A percentile compares a stretch with the other conserved stretches of the same genome.
These are phyloP conservation scores for Drosophila nr. fundita DNA, from an alignment of 2,888 invertebrate species.

Conservation along the genomic window DNA sequence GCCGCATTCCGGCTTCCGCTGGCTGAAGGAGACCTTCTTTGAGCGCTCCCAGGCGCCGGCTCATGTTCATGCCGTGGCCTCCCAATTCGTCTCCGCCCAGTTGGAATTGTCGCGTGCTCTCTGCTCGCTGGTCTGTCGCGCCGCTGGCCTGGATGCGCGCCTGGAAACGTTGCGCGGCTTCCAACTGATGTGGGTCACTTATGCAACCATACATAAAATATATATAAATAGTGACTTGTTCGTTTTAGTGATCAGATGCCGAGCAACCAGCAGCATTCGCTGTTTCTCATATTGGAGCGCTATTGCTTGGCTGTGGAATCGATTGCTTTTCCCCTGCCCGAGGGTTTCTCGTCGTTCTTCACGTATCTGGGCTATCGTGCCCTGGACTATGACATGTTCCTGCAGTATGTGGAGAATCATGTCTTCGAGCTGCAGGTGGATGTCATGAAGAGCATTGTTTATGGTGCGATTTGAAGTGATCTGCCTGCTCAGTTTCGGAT, in stretches of 20 bases:
- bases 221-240: neutral
- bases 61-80: constrained; percentile 92
- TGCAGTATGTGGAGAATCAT: constrained; percentile 93
- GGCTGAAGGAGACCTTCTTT: constrained; percentile 85
- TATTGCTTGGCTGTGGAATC: constrained; percentile 92
- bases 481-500: neutral
- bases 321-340: constrained; percentile 92
- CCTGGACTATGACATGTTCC: constrained; percentile 91
- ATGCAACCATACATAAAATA: neutral
- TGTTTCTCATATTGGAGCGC: constrained; percentile 92
- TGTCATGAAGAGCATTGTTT: constrained; percentile 93
- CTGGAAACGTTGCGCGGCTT: constrained; percentile 91
- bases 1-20: constrained; percentile 85
- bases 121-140: constrained; percentile 90
- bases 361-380: constrained; percentile 93
- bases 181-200: constrained; percentile 88
- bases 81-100: constrained; percentile 93
- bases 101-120: constrained; percentile 91
- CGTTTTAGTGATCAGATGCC: constrained; percentile 90
- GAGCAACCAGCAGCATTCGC: constrained; percentile 88
- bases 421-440: constrained; percentile 95
- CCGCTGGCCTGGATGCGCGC: constrained; percentile 89
- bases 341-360: constrained; percentile 95
- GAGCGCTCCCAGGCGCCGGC: constrained; percentile 87
- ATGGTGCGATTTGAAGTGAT: constrained; percentile 86